Percentiles rank a stretch among this genome's conserved stretches.
Evolutionary conservation across 64 coral and sea anemone genomes (phyloP).

Genomic region (Stichodactyla helianthus): DNA sequence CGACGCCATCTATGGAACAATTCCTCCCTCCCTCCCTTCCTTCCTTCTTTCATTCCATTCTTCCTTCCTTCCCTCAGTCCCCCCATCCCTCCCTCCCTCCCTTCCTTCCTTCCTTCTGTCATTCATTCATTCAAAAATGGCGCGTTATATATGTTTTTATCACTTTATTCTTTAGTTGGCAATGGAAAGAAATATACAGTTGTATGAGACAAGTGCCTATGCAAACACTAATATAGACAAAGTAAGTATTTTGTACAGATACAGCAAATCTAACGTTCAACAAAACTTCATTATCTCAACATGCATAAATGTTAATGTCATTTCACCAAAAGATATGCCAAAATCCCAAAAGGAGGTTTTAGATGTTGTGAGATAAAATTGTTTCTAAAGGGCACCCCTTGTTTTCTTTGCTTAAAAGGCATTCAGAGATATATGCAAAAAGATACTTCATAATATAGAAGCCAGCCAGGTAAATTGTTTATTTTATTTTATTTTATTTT

Average conservation of each 20-base stretch:
- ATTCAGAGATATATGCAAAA: conserved; percentile 73
- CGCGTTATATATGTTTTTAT: neutral
- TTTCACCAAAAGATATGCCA: too few species aligned
- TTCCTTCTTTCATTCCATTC: neutral
- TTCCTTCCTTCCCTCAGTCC: neutral
- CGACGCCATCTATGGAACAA: too few species aligned
- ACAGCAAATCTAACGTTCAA: neutral
- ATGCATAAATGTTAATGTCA: too few species aligned
- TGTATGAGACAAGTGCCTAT: conserved; percentile 98
- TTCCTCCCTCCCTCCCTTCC: too few species aligned
- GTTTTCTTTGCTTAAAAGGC: conserved; percentile 32
- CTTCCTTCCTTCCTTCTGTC: neutral
- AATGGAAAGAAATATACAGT: conserved; percentile 79
- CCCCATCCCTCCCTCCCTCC: neutral
- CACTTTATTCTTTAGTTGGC: conserved; percentile 59
- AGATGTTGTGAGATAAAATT: too few species aligned
- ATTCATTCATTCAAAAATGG: neutral
- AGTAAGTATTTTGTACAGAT: conserved; percentile 41
- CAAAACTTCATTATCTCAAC: too few species aligned
- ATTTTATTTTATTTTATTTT: neutral
- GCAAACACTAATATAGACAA: conserved; percentile 94
- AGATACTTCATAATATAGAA: conserved; percentile 60
- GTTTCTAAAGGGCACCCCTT: too few species aligned
- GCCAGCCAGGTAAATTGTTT: conserved; percentile 38
- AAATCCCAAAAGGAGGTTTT: too few species aligned